A percentile compares a stretch with the other conserved stretches of the same genome.
These are phyloP conservation scores for Branchinecta lynchi DNA, from an alignment of 1,140 invertebrate genomes.

Conservation along the genomic window DNA sequence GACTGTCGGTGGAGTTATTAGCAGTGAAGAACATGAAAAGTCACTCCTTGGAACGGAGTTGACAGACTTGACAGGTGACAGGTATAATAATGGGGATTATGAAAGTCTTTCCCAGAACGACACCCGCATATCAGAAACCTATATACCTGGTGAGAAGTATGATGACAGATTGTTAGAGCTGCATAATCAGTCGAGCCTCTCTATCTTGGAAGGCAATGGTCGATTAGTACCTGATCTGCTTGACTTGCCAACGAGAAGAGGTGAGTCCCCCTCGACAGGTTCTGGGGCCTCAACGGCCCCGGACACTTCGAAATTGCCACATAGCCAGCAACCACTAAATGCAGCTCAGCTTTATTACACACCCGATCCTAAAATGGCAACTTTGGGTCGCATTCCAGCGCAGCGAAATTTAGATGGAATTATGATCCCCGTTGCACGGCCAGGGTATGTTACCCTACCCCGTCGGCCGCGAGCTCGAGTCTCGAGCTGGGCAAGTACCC, in stretches of 20 bases:
- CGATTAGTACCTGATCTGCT: slow-evolving; percentile 39
- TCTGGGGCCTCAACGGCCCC: slow-evolving; percentile 21
- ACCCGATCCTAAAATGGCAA: slow-evolving; percentile 12
- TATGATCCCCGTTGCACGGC: slow-evolving; percentile 17
- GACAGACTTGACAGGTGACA: slow-evolving; percentile 49
- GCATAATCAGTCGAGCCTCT: slow-evolving; percentile 8
- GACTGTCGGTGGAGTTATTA: slow-evolving; percentile 30
- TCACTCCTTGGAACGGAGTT: slow-evolving; percentile 58
- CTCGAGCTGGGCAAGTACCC: slow-evolving; percentile 46
- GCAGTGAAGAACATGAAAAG: slow-evolving; percentile 69
- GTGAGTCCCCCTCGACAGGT: slow-evolving; percentile 26
- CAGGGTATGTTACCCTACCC: slow-evolving; percentile 41
- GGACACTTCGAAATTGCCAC: slow-evolving; percentile 16
- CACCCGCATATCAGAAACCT: slow-evolving; percentile 13
- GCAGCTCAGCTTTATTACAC: slow-evolving; percentile 16
- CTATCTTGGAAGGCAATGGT: slow-evolving; percentile 11
- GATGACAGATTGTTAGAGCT: slow-evolving; percentile 12
- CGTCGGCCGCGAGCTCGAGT: slow-evolving; percentile 47
- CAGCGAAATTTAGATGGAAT: slow-evolving; percentile 2
- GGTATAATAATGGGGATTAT: slow-evolving; percentile 26
- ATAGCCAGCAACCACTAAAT: slow-evolving; percentile 14
- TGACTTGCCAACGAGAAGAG: slow-evolving; percentile 54
- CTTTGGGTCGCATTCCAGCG: slow-evolving; percentile 17
- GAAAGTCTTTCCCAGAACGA: slow-evolving; percentile 29
- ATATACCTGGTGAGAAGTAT: slow-evolving; percentile 18